Evolutionary conservation across 2,797 vertebrate genomes (phyloP).

Genomic region (Vultur gryphus): DNA sequence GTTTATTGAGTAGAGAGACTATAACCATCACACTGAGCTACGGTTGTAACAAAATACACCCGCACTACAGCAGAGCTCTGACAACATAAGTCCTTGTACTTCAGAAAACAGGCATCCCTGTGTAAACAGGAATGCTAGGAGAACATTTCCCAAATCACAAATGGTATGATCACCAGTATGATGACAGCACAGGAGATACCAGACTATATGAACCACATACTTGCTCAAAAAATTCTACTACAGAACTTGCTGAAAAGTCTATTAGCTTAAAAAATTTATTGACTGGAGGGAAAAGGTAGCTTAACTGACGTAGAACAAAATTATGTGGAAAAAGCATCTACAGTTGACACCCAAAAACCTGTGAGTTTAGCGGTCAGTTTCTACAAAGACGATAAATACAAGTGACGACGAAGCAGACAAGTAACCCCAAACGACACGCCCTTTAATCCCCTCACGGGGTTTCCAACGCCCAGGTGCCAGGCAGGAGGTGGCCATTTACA

Average conservation of each 20-base stretch:
- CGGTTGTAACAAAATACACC: accelerated
- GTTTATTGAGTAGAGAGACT: neutral
- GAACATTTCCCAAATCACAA: neutral
- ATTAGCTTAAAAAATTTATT: accelerated
- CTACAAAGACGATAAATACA: accelerated
- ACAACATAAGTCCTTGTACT: accelerated
- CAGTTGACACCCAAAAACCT: neutral
- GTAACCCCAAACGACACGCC: neutral
- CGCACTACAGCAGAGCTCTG: neutral
- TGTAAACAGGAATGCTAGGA: accelerated
- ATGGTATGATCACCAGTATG: accelerated
- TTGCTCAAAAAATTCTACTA: neutral
- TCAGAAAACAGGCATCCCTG: neutral
- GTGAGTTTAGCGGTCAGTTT: neutral
- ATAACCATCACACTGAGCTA: neutral
- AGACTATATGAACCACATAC: accelerated
- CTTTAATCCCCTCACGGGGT: neutral
- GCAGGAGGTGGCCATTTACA: neutral
- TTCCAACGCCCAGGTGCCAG: neutral
- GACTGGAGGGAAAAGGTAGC: neutral
- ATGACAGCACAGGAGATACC: accelerated
- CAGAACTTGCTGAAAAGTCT: no score
- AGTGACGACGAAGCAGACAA: no score
- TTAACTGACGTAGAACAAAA: neutral
- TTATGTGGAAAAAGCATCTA: neutral